Evolutionary conservation across 1,140 invertebrate species (phyloP), one percentile per base, ranked within the genome.

Genomic region (Drosophila elegans): DNA sequence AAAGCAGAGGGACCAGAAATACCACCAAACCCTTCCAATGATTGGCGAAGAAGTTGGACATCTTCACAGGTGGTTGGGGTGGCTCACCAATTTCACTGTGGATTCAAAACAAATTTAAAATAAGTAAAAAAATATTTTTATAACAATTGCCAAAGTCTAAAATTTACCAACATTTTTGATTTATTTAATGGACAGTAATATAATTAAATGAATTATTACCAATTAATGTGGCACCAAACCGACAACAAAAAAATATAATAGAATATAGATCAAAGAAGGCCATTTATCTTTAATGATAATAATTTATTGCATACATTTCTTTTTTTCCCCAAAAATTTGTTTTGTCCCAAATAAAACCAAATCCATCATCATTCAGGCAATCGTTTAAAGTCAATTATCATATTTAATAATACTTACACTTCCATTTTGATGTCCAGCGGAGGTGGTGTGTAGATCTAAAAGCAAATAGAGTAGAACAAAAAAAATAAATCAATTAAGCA

Each of bases 1-100:
- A 91, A 21, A 95, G 38, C 7, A 95, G 55, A 2, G 95, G 95
- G 80, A 95, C 94, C 21, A 95, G 13, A 25, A 95, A 93, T 13
- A 95, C 93, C 6, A 95, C 88, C 0, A 95, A 74, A 4, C 94
- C 94, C 79, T 94, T 95, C 95, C 95, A 96, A 74, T 95, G 95
- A 39, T 82, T 86, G 16, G 75, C 4, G 39, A 89, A 60, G 74
- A 92, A 91, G 29, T 72, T 72, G 25, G 68, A 55, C 36, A 59
- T 75, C 32, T 68, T 77, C 7, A 63, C 48, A 3, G 57, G 68
- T 4, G 74, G 71, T 9, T 80, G 73, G 9, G 68, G 48, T 12
- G 77, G 67, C 44, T 90, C 85, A 5, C 64, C 74, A 27, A 74
- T 76, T 78, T 91, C 90, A 51, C 90, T 91, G 38, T 13, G 27